These are phyloP conservation scores for Ametastegia equiseti DNA, from an alignment of 2,888 invertebrate genomes.

Conservation along the genomic window DNA sequence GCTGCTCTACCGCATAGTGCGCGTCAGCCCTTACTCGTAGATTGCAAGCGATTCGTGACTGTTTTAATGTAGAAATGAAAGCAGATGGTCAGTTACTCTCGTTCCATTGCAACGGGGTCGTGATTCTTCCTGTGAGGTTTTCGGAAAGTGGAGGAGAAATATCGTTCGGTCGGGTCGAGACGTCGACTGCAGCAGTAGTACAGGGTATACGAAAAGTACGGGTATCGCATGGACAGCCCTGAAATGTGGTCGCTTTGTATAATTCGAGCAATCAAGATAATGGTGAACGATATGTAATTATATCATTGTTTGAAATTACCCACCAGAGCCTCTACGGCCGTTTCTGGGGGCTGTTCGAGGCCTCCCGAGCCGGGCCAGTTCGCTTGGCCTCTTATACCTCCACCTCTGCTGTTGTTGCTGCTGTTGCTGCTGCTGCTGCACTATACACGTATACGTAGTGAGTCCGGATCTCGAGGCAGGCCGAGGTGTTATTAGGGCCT, in stretches of 20 bases:
- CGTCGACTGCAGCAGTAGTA: not conserved
- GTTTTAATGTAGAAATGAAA: too few species aligned
- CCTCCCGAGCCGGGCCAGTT: conserved; percentile 29
- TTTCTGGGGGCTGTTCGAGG: conserved; percentile 51
- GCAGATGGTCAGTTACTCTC: too few species aligned
- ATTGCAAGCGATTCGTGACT: too few species aligned
- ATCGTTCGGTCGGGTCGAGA: not conserved
- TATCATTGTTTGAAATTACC: conserved; percentile 73
- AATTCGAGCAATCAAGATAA: conserved; percentile 71
- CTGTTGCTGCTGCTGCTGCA: not conserved
- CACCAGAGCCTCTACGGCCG: conserved; percentile 60
- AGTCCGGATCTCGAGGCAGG: conserved; percentile 50
- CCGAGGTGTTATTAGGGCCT: conserved; percentile 70
- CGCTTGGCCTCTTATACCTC: conserved; percentile 15
- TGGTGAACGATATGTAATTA: conserved; percentile 70
- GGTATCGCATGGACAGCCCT: conserved; percentile 46
- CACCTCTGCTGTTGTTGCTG: not conserved
- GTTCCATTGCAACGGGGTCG: not conserved
- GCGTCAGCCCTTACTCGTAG: too few species aligned
- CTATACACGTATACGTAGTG: conserved; percentile 2
- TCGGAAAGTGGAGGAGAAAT: not conserved
- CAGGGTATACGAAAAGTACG: not conserved
- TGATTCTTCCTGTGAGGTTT: not conserved
- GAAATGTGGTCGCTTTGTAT: conserved; percentile 59
- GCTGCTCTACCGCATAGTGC: too few species aligned